Conservation (phyloP, 1,140 invertebrate genomes). For the Trachymyrmex cornetzi region DNA sequence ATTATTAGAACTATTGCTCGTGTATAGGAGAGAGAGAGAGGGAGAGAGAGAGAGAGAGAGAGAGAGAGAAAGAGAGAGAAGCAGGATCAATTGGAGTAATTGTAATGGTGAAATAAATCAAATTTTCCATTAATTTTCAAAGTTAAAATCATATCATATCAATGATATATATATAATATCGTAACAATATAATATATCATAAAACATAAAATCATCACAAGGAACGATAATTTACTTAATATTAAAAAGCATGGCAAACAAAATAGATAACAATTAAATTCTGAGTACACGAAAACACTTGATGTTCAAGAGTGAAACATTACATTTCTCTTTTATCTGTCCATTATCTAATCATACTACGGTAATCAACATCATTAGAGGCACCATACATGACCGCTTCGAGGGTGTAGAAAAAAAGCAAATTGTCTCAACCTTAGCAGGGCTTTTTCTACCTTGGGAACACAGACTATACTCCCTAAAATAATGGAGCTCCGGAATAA, state of each 20-base stretch:
- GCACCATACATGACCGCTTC: background rate
- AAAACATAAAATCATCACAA: background rate
- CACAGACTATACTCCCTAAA: constrained; percentile 41
- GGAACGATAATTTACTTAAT: constrained; percentile 20
- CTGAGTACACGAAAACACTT: background rate
- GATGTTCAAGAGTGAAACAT: background rate
- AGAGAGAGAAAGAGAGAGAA: background rate
- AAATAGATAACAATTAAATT: background rate
- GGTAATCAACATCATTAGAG: constrained; percentile 20
- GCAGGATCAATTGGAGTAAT: constrained; percentile 13
- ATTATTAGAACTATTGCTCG: constrained; percentile 52
- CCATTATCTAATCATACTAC: constrained; percentile 15
- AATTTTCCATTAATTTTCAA: background rate
- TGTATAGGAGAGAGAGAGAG: background rate
- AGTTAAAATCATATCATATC: background rate
- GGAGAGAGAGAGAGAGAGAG: background rate
- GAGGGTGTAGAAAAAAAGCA: constrained; percentile 34
- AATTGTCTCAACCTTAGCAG: constrained; percentile 36
- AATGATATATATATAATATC: no score
- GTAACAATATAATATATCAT: background rate
- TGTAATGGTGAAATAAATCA: background rate
- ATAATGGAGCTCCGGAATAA: constrained; percentile 53
- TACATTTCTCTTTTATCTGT: background rate
- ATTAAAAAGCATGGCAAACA: background rate
- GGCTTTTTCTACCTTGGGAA: constrained; percentile 4